Evolutionary conservation across 1,140 invertebrate genomes (phyloP), one percentile per base, ranked within the genome.

Genomic region (Acromyrmex echinatior): DNA sequence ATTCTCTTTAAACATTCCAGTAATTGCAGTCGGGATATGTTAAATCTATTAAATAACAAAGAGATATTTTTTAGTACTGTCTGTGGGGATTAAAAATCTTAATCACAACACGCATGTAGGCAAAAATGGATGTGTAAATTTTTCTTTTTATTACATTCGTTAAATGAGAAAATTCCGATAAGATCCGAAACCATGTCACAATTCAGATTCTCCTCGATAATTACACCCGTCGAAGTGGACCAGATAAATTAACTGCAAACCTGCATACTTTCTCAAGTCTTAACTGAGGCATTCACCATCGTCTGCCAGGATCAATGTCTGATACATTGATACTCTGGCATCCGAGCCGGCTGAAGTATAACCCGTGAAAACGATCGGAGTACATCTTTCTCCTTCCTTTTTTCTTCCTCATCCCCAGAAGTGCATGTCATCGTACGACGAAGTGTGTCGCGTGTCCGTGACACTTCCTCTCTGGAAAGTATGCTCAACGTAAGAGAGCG

Each of bases 361-460:
- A 58, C 51, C 35, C 77, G 51, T 71, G 76, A 62, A 80, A 86
- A 71, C 62, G 74, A 81, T 86, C 71, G 62, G 60, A 66, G 45
- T 39, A 60, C 49, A 16, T 25, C 10, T 21, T n/a, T 39, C 66
- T 14, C 5, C 16, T 25, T 28, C n/a, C 18, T 58, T 12, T 16
- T 56, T 45, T 21, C 56, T 31, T 39, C 4, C 45, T 49, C 18
- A 39, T 16, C 21, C 18, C 51, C 49, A 45, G 74, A 86, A 77
- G 74, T 78, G 76, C 76, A 45, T 56, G 63, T 65, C 62, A 60
- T 35, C 81, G 74, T 79, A 56, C 62, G 60, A 25, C 63, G 60
- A 68, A 79, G 82, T 70, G 78, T 80, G 87, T 90, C 87, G 87
- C 87, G 87, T 89, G 89, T 39, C 85, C 71, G 45, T 90, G 89